Base-by-base conservation (phyloP, 2,797 vertebrate species). In the Tokudaia muenninki region DNA sequence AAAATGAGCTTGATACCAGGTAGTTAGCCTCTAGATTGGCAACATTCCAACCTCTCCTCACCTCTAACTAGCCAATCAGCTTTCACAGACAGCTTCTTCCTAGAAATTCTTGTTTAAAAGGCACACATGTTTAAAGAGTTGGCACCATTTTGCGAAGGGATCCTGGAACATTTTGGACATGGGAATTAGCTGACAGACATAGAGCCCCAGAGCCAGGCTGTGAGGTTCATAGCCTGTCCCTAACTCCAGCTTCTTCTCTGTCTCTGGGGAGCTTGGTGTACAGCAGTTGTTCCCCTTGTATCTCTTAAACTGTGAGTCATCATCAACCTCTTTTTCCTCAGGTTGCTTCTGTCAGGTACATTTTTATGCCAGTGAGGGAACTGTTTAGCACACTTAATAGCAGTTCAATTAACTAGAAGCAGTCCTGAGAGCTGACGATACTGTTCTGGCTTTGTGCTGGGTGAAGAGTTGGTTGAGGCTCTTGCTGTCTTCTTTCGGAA, bases 361-460 rank as follows among this genome's bases (percentile, higher is more conserved):
- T 86, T 31, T 86, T 86, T 50, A 24, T 0, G 52, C 34, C 34
- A 37, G 9, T 12, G 47, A 87, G 47, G 34, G 10, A 26, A 87
- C 8, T 87, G 14, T 29, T 87, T 74, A 57, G 12, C 4, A 6
- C 50, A 41, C 17, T 72, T 74, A 72, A n/a, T 37, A 74, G 34
- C 50, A 21, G 1, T 65, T 83, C 59, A 26, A 6, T 41, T 77
- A 31, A 6, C 59, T 77, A 29, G n/a, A 65, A 78, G 41, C 37
- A 44, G 10, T 31, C 29, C 17, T 4, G 24, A 82, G 47, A 26
- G 19, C 2, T 3, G 6, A 9, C 22, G 0, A 19, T 1, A 29
- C 9, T n/a, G 50, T 16, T 12, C 50, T 84, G 80, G 70, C 11
- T 78, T 50, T 78, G 41, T 90, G 52, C 17, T 44, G 61, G 52